phyloP scores from a whole-genome alignment of 2,797 vertebrate species.

The Thamnophis elegans region DNA sequence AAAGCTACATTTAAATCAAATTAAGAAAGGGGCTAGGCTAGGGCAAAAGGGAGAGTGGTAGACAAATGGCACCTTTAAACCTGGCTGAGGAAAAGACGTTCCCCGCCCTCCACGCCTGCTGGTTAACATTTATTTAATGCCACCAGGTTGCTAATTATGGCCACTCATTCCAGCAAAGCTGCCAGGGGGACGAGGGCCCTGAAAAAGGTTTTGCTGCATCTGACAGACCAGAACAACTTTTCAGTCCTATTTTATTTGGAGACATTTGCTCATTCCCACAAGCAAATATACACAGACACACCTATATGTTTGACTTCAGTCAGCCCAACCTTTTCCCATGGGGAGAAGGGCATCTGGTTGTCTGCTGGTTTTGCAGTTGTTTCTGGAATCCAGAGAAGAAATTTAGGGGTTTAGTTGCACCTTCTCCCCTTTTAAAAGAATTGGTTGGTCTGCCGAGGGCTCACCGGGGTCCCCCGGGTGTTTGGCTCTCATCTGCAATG shows the following conservation, averaged over 20 bases:
- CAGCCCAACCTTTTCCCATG: background rate
- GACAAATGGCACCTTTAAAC: conserved; percentile 15
- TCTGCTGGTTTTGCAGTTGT: background rate
- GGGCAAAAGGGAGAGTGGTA: background rate
- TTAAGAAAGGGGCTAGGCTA: background rate
- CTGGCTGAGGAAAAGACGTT: too few species aligned
- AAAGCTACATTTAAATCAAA: conserved; percentile 28
- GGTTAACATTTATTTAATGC: background rate
- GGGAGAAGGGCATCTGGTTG: background rate
- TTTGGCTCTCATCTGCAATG: background rate
- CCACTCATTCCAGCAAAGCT: background rate
- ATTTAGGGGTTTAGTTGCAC: background rate
- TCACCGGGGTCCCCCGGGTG: background rate
- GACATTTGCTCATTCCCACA: too few species aligned
- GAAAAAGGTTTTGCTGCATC: too few species aligned
- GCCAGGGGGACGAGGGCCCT: background rate
- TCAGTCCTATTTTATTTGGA: background rate
- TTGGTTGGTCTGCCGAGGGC: background rate
- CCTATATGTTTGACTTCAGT: too few species aligned
- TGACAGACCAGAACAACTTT: background rate
- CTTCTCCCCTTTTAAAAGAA: background rate
- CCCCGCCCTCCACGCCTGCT: background rate
- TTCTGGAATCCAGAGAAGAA: background rate
- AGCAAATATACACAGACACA: too few species aligned
- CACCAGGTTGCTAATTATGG: background rate